These are phyloP conservation scores for Batillaria attramentaria DNA, from an alignment of 1,140 invertebrate species.

Conservation along the genomic window DNA sequence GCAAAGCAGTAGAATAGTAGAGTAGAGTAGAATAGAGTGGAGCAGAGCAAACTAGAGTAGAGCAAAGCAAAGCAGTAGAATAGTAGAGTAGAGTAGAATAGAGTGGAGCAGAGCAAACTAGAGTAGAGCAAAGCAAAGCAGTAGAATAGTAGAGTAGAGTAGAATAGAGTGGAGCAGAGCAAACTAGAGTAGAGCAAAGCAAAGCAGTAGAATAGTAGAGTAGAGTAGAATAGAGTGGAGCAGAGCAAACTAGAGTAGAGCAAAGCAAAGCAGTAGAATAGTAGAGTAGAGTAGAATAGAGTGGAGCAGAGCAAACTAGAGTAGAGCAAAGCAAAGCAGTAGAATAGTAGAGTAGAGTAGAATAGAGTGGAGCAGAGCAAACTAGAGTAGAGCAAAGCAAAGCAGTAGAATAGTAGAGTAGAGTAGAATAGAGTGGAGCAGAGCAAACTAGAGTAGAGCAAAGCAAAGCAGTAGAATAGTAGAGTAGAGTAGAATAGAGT, in stretches of 20 bases:
- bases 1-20: slow-evolving; percentile 3
- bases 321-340: not conserved
- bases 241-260: slow-evolving; percentile 30
- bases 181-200: slow-evolving; percentile 25
- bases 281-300: slow-evolving; percentile 24
- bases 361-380: slow-evolving; percentile 9
- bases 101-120: slow-evolving; percentile 29
- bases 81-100: slow-evolving; percentile 19
- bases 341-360: slow-evolving; percentile 17
- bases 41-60: slow-evolving; percentile 22
- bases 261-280: slow-evolving; percentile 15
- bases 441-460: slow-evolving; percentile 25
- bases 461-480: slow-evolving; percentile 13
- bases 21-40: slow-evolving; percentile 29
- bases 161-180: slow-evolving; percentile 30
- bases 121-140: slow-evolving; percentile 28
- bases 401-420: too few relatives aligned
- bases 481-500: slow-evolving; percentile 26
- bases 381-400: slow-evolving; percentile 15
- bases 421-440: slow-evolving; percentile 3
- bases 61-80: slow-evolving; percentile 23
- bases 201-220: slow-evolving; percentile 22
- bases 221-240: slow-evolving; percentile 23
- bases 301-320: slow-evolving; percentile 24
- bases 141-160: slow-evolving; percentile 13